Conservation (phyloP, 2,797 vertebrate genomes). For the Neoniphon sammara region DNA sequence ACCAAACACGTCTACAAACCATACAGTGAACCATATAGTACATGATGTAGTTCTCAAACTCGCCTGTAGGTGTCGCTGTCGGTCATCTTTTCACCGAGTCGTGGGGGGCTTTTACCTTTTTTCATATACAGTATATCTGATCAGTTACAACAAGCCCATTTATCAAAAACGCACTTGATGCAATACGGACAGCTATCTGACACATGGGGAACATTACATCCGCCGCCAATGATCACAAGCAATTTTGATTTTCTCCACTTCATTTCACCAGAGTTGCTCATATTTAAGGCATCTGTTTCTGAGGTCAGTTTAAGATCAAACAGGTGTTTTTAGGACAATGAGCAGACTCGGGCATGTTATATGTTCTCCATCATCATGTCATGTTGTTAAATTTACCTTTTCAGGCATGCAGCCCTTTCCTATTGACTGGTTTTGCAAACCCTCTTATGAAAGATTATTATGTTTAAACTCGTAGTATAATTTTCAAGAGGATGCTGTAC, state of each 20-base stretch:
- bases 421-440: neutral
- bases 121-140: constrained; percentile 45
- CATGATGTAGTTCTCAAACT: neutral
- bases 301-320: constrained; percentile 60
- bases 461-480: neutral
- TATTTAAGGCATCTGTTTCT: constrained; percentile 16
- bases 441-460: neutral
- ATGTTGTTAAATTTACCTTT: neutral
- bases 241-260: no score
- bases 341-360: neutral
- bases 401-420: neutral
- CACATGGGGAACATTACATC: neutral
- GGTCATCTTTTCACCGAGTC: constrained; percentile 37
- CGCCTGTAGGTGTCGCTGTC: constrained; percentile 59
- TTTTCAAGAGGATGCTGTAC: neutral
- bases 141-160: constrained; percentile 55
- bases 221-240: neutral
- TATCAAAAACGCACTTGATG: constrained; percentile 50
- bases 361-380: neutral
- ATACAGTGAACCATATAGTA: neutral
- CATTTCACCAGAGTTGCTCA: neutral
- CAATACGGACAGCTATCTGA: constrained; percentile 35
- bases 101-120: neutral
- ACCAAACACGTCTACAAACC: neutral
- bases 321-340: constrained; percentile 54